Conservation (phyloP, 1,140 invertebrate species). For the Meteorus sp. region DNA sequence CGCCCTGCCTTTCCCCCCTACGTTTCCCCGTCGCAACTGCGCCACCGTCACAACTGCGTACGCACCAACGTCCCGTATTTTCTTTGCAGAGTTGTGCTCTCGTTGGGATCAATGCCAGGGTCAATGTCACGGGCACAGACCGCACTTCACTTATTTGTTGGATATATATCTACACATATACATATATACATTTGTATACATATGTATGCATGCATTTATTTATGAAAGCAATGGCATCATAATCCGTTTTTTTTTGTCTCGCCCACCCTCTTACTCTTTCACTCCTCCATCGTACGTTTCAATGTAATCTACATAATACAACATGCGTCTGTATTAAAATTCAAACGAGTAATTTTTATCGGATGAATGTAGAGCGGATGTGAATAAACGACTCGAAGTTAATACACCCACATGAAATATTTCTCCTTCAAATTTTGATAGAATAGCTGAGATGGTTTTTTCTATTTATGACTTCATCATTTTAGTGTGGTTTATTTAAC, state of each 20-base stretch:
- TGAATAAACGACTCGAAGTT: too few relatives aligned
- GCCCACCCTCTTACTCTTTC: neutral
- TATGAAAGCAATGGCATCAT: too few relatives aligned
- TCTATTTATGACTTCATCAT: too few relatives aligned
- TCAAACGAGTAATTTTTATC: neutral
- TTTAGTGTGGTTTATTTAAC: too few relatives aligned
- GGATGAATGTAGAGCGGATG: neutral
- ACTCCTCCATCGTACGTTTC: neutral
- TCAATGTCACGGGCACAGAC: slow-evolving; percentile 50
- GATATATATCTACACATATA: slow-evolving; percentile 8
- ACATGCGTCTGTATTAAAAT: neutral
- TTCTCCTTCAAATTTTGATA: neutral
- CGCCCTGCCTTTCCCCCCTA: slow-evolving; percentile 19
- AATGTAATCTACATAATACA: neutral
- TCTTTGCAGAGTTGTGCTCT: slow-evolving; percentile 22
- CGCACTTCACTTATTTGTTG: slow-evolving; percentile 11
- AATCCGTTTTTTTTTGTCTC: neutral
- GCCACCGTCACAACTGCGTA: slow-evolving; percentile 44
- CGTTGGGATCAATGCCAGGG: slow-evolving; percentile 54
- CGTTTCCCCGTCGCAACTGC: slow-evolving; percentile 32
- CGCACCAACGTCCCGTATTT: slow-evolving; percentile 36
- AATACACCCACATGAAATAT: neutral
- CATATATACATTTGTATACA: neutral
- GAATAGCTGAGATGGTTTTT: too few relatives aligned
- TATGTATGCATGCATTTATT: neutral